These are phyloP conservation scores for Chironomus tepperi DNA, from an alignment of 1,140 invertebrate species.

Conservation along the genomic window DNA sequence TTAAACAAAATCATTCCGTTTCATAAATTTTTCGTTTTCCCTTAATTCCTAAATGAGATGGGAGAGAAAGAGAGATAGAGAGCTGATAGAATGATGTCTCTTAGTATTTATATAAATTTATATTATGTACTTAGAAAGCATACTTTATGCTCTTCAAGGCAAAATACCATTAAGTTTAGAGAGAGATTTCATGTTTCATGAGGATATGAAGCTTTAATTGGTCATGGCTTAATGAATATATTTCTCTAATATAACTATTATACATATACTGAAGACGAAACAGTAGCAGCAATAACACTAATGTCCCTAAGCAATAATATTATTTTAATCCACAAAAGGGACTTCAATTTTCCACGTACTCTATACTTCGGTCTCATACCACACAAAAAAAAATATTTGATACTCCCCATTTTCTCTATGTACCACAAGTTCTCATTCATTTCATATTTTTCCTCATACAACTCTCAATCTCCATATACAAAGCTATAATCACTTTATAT, in stretches of 20 bases:
- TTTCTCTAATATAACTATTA: conserved; percentile 10
- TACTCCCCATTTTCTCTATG: too few relatives aligned
- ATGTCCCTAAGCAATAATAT: conserved; percentile 22
- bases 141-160: not conserved
- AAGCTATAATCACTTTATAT: conserved; percentile 20
- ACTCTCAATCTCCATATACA: not conserved
- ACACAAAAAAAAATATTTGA: not conserved
- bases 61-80: too few relatives aligned
- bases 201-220: conserved; percentile 21
- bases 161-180: conserved; percentile 3
- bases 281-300: not conserved
- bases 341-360: conserved; percentile 16
- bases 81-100: too few relatives aligned
- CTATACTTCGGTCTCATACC: not conserved
- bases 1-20: not conserved
- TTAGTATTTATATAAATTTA: too few relatives aligned
- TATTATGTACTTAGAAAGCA: not conserved
- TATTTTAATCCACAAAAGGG: conserved; percentile 16
- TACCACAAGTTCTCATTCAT: too few relatives aligned
- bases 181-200: not conserved
- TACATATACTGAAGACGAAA: not conserved
- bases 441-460: too few relatives aligned
- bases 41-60: not conserved
- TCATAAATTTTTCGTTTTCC: not conserved
- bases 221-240: conserved; percentile 19